Evolutionary conservation across 1,140 invertebrate species (phyloP).

Genomic region (Zeugodacus cucurbitae): DNA sequence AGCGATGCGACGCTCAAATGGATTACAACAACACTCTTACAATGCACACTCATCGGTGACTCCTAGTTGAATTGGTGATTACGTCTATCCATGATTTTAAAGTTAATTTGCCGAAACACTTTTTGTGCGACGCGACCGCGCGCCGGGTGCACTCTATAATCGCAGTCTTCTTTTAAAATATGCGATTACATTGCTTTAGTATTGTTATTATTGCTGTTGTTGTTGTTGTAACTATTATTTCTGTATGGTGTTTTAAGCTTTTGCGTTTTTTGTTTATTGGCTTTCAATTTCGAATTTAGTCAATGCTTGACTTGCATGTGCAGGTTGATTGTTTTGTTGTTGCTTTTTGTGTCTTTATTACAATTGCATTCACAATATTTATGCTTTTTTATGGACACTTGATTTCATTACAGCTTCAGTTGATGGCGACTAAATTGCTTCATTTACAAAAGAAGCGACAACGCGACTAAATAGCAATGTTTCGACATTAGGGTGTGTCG

Average conservation of each 20-base stretch:
- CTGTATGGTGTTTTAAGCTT: neutral
- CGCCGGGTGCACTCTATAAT: neutral
- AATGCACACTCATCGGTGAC: neutral
- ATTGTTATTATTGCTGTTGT: neutral
- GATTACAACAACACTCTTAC: neutral
- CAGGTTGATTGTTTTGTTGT: neutral
- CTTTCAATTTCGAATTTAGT: neutral
- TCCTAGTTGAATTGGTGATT: constrained; percentile 7
- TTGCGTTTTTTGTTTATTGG: neutral
- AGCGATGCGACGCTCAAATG: neutral
- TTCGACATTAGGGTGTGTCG: neutral
- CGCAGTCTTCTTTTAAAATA: neutral
- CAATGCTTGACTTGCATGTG: neutral
- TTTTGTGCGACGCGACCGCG: neutral
- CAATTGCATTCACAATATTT: constrained; percentile 15
- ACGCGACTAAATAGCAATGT: neutral
- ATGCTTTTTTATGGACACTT: constrained; percentile 24
- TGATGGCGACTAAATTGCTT: constrained; percentile 32
- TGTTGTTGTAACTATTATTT: neutral
- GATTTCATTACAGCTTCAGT: constrained; percentile 28
- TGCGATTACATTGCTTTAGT: neutral
- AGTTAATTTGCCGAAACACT: constrained; percentile 21
- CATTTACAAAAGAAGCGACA: constrained; percentile 32
- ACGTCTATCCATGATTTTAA: constrained; percentile 35
- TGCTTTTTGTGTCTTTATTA: neutral